Evolutionary conservation across 1,140 invertebrate genomes (phyloP).

Genomic region (Papilio aristodemus): DNA sequence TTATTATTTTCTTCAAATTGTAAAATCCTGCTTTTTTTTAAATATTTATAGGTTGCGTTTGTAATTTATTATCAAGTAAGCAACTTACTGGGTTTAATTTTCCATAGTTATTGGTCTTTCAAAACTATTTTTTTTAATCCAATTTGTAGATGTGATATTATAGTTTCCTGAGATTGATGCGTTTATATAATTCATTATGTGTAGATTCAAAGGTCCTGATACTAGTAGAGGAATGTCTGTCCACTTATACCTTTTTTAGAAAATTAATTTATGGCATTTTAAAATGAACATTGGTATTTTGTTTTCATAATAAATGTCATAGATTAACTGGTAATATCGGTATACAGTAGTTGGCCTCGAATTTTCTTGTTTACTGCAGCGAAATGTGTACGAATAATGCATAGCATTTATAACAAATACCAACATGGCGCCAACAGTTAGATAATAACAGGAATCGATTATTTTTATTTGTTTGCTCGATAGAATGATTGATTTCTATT

Average conservation of each 20-base stretch:
- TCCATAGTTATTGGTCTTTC: too few species aligned
- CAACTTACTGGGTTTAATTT: too few species aligned
- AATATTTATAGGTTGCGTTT: too few species aligned
- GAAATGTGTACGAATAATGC: constrained; percentile 45
- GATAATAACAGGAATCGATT: constrained; percentile 6
- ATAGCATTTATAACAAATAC: constrained; percentile 39
- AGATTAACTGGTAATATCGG: constrained; percentile 25
- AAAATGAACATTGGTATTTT: neutral
- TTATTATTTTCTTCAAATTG: too few species aligned
- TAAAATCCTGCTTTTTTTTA: too few species aligned
- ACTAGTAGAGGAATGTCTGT: neutral
- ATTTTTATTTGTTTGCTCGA: constrained; percentile 11
- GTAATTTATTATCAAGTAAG: too few species aligned
- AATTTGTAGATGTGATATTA: too few species aligned
- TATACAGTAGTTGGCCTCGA: constrained; percentile 45
- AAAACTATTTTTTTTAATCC: too few species aligned
- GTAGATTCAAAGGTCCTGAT: neutral
- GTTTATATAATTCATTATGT: too few species aligned
- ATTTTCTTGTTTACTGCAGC: constrained; percentile 43
- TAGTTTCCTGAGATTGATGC: too few species aligned
- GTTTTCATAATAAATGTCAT: constrained; percentile 34
- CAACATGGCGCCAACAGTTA: constrained; percentile 41
- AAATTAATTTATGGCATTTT: neutral
- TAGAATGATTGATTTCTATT: constrained; percentile 24
- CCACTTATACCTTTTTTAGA: neutral